phyloP scores from a whole-genome alignment of 2,113 vertebrate genomes.

The Chionomys nivalis region DNA sequence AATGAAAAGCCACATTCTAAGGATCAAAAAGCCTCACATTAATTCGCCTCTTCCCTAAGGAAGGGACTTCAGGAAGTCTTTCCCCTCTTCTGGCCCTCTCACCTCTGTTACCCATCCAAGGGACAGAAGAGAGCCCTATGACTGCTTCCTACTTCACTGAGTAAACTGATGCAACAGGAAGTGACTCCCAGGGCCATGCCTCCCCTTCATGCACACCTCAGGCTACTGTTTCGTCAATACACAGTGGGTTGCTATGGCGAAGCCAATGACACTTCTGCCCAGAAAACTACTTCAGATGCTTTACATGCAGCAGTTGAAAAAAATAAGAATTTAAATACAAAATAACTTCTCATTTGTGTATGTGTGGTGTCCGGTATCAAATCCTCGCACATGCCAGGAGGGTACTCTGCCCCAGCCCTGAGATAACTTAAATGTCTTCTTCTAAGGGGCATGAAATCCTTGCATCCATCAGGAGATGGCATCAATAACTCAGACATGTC shows the following conservation, averaged over 20 bases:
- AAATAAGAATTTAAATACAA: neutral
- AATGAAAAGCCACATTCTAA: neutral
- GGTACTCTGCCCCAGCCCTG: neutral
- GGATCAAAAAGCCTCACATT: neutral
- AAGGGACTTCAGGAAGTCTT: neutral
- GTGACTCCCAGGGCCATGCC: neutral
- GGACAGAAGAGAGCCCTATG: neutral
- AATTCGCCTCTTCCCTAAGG: neutral
- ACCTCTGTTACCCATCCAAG: neutral
- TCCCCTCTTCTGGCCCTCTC: neutral
- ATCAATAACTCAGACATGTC: neutral
- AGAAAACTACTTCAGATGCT: neutral
- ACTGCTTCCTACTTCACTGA: neutral
- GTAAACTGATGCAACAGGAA: neutral
- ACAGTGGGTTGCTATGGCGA: neutral
- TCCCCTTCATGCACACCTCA: too few species aligned
- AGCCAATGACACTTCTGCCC: conserved; percentile 36
- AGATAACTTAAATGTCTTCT: neutral
- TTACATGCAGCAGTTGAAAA: neutral
- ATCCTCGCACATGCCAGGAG: neutral
- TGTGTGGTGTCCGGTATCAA: neutral
- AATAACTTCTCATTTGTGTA: neutral
- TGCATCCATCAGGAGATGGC: neutral
- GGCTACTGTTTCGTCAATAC: rapidly evolving
- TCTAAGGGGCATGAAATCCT: neutral